A percentile compares a stretch with the other conserved stretches of the same genome.
These are phyloP conservation scores for Larimichthys polyactis DNA, from an alignment of 2,113 vertebrate genomes.

Conservation along the genomic window DNA sequence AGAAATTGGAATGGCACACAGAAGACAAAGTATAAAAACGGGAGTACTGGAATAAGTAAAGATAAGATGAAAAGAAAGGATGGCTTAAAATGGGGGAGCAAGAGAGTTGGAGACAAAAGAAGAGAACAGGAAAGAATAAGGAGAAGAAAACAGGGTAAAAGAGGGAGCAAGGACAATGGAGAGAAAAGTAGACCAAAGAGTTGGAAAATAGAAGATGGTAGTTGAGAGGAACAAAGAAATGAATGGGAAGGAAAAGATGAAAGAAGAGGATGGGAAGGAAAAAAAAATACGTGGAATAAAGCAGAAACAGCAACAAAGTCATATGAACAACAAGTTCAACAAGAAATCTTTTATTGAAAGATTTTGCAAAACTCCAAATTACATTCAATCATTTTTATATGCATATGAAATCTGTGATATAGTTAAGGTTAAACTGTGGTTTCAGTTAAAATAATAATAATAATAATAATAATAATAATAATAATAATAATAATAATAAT, in stretches of 20 bases:
- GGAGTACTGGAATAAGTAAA: conserved; percentile 37
- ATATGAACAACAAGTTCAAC: background rate
- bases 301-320: background rate
- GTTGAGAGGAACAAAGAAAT: background rate
- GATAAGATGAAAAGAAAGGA: conserved; percentile 57
- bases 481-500: no score
- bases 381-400: background rate
- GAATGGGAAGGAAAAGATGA: conserved; percentile 15
- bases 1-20: conserved; percentile 30
- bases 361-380: background rate
- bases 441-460: background rate
- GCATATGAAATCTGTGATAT: background rate
- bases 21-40: conserved; percentile 34
- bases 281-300: background rate
- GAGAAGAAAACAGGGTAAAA: conserved; percentile 31
- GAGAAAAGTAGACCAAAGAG: conserved; percentile 29
- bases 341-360: background rate
- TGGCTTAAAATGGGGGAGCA: conserved; percentile 31
- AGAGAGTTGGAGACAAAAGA: conserved; percentile 47
- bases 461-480: no score
- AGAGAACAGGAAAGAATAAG: conserved; percentile 1
- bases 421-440: background rate
- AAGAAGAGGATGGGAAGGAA: background rate
- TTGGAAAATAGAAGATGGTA: background rate
- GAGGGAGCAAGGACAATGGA: conserved; percentile 26